Evolutionary conservation across 2,797 vertebrate genomes (phyloP), one percentile per base, ranked within the genome.

Genomic region (Diglossa cyanea): DNA sequence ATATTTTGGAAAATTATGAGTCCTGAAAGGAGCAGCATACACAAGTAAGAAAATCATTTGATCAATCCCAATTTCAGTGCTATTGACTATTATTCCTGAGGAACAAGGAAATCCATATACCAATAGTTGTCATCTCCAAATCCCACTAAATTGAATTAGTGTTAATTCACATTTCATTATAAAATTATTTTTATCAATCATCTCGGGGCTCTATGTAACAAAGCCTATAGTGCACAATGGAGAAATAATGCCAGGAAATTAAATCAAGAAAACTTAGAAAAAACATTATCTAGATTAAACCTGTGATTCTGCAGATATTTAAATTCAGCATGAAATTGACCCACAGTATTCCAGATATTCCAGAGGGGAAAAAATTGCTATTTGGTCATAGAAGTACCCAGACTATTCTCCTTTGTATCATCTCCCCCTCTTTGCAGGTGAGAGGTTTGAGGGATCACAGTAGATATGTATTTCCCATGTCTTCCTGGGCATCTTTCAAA

Each of bases 161-260:
- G 81, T 81, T 93, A 93, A 96, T 94, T 94, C 91, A 88, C n/a
- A 78, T 95, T 96, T 96, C 73, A 93, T 95, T 75, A 81, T 78
- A 91, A 67, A 90, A 87, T 86, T 96, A 71, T 86, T 95, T 92
- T 94, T 94, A 88, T 91, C 90, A 84, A 63, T 90, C 80, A 80
- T 94, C 78, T 86, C 28, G 6, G 39, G 39, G 48, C 33, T 88
- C 18, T 93, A 33, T 42, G 50, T 58, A 92, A 84, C 62, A 92
- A 72, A 91, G 40, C 6, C 54, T 54, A 37, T 31, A 65, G 65
- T 45, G 87, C 45, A 90, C 14, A 86, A 93, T 5, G 14, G 40
- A 57, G 17, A 66, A 78, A 55, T 55, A 55, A 55, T 55, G 30
- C 42, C 75, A 95, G 82, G 95, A 94, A 95, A 94, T 63, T 90